Base-by-base conservation (phyloP, 2,888 invertebrate species). In the Scaptomyza flava region DNA sequence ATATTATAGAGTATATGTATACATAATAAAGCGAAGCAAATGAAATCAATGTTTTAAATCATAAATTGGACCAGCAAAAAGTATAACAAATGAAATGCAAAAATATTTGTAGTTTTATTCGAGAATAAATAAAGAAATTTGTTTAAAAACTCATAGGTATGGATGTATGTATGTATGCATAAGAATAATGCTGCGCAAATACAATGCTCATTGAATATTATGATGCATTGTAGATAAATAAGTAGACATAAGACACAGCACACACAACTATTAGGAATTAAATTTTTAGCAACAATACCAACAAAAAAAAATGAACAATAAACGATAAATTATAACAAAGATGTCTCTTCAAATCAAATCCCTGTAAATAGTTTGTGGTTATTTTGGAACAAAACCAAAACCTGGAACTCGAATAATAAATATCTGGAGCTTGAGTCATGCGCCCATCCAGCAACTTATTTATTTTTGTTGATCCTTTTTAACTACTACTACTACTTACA, bases 61-160 rank as follows among this genome's bases (percentile, higher is more conserved):
- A 65, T 54, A 75, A 81, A 88, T 86, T 77, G 89, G 82, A 82
- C 82, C 82, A 82, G 77, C 69, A 59, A 73, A 57, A 46, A 42
- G 17, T n/a, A 38, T 45, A 56, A 20, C n/a, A 53, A 70, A 17
- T 11, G 36, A 53, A 51, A 59, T 67, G 42, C 48, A 60, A 63
- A 41, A 50, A 68, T 58, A 9, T 46, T 56, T 58, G 31, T 72
- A 72, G 52, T 46, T 53, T 38, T 47, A 60, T 45, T 53, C 47
- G 38, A 33, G 42, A 57, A 46, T 71, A 62, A 38, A 31, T 53
- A 36, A 31, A 34, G 31, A 30, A 42, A 42, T 14, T 14, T 74
- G 50, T 34, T 31, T 46, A 43, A 31, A 20, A 14, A 50, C 47
- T 23, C 23, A 27, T 34, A 1, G 3, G 12, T 34, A 51, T 60